A percentile compares a stretch with the other conserved stretches of the same genome.
Conservation (phyloP, 37 sponge, comb jelly and placozoan species). For the Crambe crambe region DNA sequence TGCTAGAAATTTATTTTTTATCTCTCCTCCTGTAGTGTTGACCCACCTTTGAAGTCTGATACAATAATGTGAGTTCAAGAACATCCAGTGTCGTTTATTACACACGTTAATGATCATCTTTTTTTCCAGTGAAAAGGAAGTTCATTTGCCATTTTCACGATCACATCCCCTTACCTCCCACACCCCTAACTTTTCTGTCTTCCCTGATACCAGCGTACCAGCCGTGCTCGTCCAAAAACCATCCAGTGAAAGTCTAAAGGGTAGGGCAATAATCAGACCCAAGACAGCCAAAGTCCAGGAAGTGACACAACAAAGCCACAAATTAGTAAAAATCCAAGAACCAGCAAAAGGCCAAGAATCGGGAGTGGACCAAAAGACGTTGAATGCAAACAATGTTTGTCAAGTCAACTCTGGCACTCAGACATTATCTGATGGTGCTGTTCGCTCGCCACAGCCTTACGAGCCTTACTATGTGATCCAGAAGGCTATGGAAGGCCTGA, state of each 20-base stretch:
- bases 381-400: no score
- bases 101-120: no score
- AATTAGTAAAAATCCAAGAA: background rate
- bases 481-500: background rate
- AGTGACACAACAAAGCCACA: background rate
- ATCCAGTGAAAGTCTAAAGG: no score
- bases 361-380: no score
- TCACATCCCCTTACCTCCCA: slow-evolving; percentile 83
- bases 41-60: background rate
- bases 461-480: background rate
- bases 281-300: no score
- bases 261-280: no score
- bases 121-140: slow-evolving; percentile 48
- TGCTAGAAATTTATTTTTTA: background rate
- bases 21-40: slow-evolving; percentile 9
- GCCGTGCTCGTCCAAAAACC: no score
- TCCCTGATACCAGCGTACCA: slow-evolving; percentile 54
- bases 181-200: slow-evolving; percentile 59
- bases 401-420: background rate
- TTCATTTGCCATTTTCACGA: slow-evolving; percentile 57
- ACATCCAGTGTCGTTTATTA: no score
- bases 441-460: background rate
- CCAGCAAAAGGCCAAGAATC: no score
- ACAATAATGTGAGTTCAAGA: slow-evolving; percentile 8
- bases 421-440: background rate